phyloP scores from a whole-genome alignment of 2,113 vertebrate genomes.

The Cervus canadensis region DNA sequence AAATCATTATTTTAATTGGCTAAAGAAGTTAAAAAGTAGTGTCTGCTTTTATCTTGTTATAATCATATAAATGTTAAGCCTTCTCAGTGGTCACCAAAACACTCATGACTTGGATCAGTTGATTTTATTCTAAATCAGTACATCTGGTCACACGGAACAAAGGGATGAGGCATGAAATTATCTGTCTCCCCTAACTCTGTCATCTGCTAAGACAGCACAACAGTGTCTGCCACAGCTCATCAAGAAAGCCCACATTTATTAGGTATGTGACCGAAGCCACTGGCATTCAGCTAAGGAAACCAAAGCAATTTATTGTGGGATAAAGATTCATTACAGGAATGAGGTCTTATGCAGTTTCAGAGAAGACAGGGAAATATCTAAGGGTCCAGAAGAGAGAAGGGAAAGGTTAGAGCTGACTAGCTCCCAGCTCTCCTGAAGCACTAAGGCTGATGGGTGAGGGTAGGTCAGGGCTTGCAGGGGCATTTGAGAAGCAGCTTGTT shows the following conservation, averaged over 20 bases:
- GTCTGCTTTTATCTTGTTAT: neutral
- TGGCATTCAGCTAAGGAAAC: neutral
- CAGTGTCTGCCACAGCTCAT: neutral
- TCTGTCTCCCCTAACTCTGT: neutral
- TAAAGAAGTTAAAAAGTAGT: neutral
- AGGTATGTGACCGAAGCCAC: neutral
- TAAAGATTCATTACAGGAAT: neutral
- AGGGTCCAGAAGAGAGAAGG: neutral
- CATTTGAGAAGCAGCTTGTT: neutral
- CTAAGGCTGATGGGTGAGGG: neutral
- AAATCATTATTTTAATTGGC: neutral
- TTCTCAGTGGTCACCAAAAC: neutral
- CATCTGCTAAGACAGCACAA: neutral
- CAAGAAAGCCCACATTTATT: neutral
- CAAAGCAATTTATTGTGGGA: neutral
- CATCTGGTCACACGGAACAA: neutral
- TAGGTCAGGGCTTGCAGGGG: neutral
- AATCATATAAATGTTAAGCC: neutral
- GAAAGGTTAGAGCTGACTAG: neutral
- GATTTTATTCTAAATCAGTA: conserved; percentile 1
- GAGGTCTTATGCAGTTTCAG: neutral
- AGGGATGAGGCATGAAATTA: neutral
- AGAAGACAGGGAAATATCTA: neutral
- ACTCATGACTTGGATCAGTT: neutral
- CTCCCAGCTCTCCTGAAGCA: neutral